phyloP scores from a whole-genome alignment of 1,140 invertebrate species.

The Drosophila kohkoa region DNA sequence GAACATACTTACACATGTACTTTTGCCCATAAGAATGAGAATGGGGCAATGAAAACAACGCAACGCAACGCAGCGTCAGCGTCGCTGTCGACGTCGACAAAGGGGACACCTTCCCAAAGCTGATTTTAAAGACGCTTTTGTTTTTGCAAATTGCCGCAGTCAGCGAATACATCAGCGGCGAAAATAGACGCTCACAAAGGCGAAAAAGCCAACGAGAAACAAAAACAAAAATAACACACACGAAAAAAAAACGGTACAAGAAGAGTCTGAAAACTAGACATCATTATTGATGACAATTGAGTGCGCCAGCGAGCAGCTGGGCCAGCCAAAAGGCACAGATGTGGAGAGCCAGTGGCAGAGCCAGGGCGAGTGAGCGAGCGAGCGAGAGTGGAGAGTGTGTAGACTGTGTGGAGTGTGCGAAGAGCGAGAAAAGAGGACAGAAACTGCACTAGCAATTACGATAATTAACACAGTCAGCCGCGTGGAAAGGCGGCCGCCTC shows the following conservation, averaged over 20 bases:
- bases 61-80: constrained; percentile 2
- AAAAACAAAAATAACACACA: constrained; percentile 23
- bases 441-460: constrained; percentile 67
- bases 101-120: constrained; percentile 52
- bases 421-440: constrained; percentile 45
- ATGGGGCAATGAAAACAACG: constrained; percentile 30
- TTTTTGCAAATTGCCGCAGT: constrained; percentile 71
- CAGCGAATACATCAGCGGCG: constrained; percentile 75
- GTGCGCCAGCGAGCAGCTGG: constrained; percentile 74
- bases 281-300: constrained; percentile 85
- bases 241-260: constrained; percentile 55
- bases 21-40: constrained; percentile 30
- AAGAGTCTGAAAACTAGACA: constrained; percentile 75
- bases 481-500: constrained; percentile 36
- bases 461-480: constrained; percentile 80
- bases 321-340: constrained; percentile 23
- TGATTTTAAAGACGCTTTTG: constrained; percentile 61
- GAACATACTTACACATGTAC: constrained; percentile 1
- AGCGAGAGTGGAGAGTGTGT: constrained; percentile 12
- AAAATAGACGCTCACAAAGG: constrained; percentile 67
- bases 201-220: constrained; percentile 41
- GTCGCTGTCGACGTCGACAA: constrained; percentile 1
- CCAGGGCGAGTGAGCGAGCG: constrained; percentile 11
- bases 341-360: neutral
- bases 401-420: constrained; percentile 13